Conservation (phyloP, 2,797 vertebrate species). For the Halcyon smyrnensis region DNA sequence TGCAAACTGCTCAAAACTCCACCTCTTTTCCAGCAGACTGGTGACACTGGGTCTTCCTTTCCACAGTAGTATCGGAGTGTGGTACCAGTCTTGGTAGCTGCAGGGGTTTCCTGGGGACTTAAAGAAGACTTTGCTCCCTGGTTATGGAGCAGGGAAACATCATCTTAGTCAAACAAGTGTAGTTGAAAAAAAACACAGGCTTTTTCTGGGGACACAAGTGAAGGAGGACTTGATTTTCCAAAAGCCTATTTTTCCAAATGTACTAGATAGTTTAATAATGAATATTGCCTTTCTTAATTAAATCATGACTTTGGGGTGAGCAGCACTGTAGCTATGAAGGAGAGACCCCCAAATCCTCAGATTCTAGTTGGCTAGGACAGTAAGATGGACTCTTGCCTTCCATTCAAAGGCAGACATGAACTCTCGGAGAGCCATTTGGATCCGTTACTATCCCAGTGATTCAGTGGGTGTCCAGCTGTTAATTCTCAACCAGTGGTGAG, state of each 20-base stretch:
- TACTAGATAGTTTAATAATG: not conserved
- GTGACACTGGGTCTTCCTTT: not conserved
- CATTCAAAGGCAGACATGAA: not conserved
- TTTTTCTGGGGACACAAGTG: not conserved
- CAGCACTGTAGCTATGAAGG: not conserved
- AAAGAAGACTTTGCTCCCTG: not conserved
- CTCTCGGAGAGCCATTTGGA: not conserved
- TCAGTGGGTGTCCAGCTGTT: not conserved
- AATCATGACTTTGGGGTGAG: fast-evolving
- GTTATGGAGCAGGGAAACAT: not conserved
- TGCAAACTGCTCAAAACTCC: not conserved
- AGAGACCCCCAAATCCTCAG: not conserved
- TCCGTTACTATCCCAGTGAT: not conserved
- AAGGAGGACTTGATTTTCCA: not conserved
- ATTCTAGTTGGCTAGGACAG: not conserved
- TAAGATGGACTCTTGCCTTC: not conserved
- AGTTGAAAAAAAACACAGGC: not conserved
- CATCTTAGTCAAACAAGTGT: not conserved
- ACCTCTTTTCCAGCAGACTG: not conserved
- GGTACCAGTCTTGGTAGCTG: not conserved
- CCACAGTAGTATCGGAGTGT: not conserved
- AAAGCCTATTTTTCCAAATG: not conserved
- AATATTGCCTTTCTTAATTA: not conserved
- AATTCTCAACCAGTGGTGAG: not conserved
- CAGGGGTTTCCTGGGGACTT: not conserved